A percentile compares a stretch with the other conserved stretches of the same genome.
These are phyloP conservation scores for Pristionchus exspectatus DNA, from an alignment of 2,888 invertebrate genomes.

Conservation along the genomic window DNA sequence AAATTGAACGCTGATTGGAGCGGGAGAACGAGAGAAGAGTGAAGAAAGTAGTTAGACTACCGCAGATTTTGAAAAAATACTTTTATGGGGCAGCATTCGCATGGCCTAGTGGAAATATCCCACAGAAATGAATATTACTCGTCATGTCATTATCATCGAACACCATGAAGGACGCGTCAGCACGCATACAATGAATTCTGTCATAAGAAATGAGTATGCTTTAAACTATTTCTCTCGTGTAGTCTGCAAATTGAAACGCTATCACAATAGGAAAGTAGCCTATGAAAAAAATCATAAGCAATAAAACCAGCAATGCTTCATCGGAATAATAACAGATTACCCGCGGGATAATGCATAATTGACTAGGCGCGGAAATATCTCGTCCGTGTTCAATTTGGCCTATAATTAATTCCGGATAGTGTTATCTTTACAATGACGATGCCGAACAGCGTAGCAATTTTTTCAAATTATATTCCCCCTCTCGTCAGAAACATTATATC, in stretches of 20 bases:
- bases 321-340: neutral
- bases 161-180: neutral
- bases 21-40: neutral
- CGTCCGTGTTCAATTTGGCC: neutral
- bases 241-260: neutral
- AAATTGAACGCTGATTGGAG: slow-evolving; percentile 38
- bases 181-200: neutral
- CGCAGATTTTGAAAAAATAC: too few relatives aligned
- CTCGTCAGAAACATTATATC: neutral
- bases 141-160: neutral
- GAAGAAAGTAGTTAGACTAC: neutral
- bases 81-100: too few relatives aligned
- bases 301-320: neutral
- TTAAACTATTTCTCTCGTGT: too few relatives aligned
- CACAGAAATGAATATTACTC: too few relatives aligned
- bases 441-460: neutral
- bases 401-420: neutral
- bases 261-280: neutral
- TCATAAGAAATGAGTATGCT: too few relatives aligned
- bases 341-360: slow-evolving; percentile 1
- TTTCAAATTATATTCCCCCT: neutral
- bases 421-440: neutral
- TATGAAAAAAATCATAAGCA: neutral
- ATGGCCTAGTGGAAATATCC: too few relatives aligned
- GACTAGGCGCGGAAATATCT: neutral